A percentile compares a stretch with the other conserved stretches of the same genome.
Conservation (phyloP, 2,888 invertebrate genomes). For the Boloria selene region DNA sequence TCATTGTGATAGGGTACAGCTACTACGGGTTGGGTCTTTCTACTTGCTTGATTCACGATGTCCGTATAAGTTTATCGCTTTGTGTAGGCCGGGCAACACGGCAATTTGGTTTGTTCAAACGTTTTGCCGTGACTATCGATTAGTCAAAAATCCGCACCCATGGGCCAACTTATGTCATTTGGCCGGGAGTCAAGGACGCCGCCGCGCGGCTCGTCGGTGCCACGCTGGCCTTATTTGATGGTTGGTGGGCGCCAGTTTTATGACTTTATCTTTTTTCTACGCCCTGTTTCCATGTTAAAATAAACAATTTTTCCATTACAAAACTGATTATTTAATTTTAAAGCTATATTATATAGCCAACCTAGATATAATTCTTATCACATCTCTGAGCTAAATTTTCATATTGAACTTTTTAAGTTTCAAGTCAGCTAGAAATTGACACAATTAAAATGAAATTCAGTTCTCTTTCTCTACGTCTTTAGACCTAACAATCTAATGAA, state of each 20-base stretch:
- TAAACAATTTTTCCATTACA: constrained; percentile 61
- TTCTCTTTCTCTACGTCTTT: background rate
- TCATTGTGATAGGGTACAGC: background rate
- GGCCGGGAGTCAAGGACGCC: constrained; percentile 80
- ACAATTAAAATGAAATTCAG: too few relatives aligned
- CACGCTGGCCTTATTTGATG: constrained; percentile 76
- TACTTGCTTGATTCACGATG: background rate
- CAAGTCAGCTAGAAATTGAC: too few relatives aligned
- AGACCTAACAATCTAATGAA: constrained; percentile 60
- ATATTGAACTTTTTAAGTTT: background rate
- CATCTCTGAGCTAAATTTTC: background rate
- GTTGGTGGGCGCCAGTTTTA: constrained; percentile 82
- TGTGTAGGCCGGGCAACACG: constrained; percentile 67
- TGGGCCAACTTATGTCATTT: constrained; percentile 82
- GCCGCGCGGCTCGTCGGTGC: constrained; percentile 69
- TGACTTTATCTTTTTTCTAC: constrained; percentile 78
- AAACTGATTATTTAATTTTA: constrained; percentile 51
- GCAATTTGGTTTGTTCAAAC: constrained; percentile 60
- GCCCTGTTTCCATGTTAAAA: constrained; percentile 71
- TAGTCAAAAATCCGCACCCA: constrained; percentile 78
- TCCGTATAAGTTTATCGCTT: constrained; percentile 23
- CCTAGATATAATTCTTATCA: background rate
- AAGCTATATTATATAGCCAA: background rate
- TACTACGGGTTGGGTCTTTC: too few relatives aligned
- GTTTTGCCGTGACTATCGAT: constrained; percentile 73